Conservation (phyloP, 2,888 invertebrate genomes). For the Seira musarum region DNA sequence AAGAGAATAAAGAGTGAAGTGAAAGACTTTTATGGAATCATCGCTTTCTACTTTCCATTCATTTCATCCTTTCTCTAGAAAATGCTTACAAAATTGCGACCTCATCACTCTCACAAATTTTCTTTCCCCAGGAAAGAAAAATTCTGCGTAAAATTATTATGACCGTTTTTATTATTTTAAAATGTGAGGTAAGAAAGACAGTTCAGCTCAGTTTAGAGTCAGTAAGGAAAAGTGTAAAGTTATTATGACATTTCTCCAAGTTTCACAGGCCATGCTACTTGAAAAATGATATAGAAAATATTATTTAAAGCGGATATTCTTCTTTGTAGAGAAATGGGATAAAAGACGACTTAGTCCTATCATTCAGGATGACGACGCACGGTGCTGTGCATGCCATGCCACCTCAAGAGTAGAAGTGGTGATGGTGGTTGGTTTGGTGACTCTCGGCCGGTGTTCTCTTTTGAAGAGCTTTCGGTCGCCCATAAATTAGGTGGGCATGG, state of each 20-base stretch:
- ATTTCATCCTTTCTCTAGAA: too few relatives aligned
- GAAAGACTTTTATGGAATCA: neutral
- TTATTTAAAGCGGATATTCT: neutral
- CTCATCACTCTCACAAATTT: neutral
- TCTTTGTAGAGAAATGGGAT: neutral
- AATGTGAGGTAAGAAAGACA: neutral
- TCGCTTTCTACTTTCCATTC: neutral
- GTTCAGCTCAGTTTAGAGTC: neutral
- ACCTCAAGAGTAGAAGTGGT: too few relatives aligned
- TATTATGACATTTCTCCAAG: constrained; percentile 10
- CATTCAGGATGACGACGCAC: neutral
- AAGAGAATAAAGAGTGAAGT: neutral
- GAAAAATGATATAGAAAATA: neutral
- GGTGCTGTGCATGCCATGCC: too few relatives aligned
- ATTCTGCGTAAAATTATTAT: neutral
- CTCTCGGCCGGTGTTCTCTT: neutral
- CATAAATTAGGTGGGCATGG: neutral
- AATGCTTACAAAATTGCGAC: neutral
- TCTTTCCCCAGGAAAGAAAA: neutral
- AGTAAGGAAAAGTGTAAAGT: neutral
- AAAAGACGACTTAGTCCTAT: neutral
- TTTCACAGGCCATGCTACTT: neutral
- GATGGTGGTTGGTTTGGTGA: too few relatives aligned
- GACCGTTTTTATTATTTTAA: neutral
- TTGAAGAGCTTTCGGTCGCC: neutral